A percentile compares a stretch with the other conserved stretches of the same genome.
These are phyloP conservation scores for Hexactinellida sp. DNA, from an alignment of 37 sponge, comb jelly and placozoan species.

Conservation along the genomic window DNA sequence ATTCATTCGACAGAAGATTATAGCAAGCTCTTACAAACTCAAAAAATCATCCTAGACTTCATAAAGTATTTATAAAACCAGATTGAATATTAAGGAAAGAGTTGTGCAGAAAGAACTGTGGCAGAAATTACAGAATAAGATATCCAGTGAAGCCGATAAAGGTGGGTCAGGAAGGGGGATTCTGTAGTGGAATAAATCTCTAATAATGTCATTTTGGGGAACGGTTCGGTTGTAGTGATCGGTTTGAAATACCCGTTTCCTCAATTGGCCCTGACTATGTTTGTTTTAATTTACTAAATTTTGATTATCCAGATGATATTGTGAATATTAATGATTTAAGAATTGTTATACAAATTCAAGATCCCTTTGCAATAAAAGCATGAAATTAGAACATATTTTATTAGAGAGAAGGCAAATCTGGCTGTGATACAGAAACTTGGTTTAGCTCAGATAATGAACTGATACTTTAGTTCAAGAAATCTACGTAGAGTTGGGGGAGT, in stretches of 20 bases:
- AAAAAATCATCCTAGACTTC: constrained; percentile 1
- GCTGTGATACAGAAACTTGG: background rate
- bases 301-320: background rate
- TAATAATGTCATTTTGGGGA: background rate
- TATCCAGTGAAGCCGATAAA: background rate
- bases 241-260: background rate
- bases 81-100: background rate
- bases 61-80: background rate
- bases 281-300: background rate
- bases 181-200: background rate
- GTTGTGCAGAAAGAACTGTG: background rate
- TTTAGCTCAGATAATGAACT: background rate
- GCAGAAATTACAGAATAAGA: background rate
- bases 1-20: background rate
- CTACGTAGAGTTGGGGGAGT: background rate
- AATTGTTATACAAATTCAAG: background rate
- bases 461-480: background rate
- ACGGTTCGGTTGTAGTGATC: background rate
- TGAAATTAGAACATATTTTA: background rate
- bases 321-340: background rate
- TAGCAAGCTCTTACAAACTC: background rate
- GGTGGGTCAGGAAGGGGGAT: background rate
- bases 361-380: background rate
- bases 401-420: background rate
- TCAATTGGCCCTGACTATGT: background rate